Conservation (phyloP, 2,113 vertebrate species). For the Muntiacus reevesi region DNA sequence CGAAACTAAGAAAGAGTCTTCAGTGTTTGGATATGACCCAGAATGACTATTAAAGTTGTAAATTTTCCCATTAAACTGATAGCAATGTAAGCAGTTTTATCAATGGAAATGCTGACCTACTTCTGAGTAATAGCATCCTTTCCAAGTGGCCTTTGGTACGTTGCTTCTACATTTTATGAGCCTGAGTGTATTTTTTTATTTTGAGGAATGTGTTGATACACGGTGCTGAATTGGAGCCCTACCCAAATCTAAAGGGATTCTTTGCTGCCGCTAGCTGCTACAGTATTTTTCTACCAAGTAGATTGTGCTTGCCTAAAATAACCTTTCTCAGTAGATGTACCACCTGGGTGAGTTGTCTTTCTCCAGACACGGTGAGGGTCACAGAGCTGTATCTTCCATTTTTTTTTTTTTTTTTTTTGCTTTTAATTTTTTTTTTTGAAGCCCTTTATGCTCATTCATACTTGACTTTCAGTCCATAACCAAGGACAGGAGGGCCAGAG, state of each 20-base stretch:
- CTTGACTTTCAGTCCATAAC: neutral
- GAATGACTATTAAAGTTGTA: conserved; percentile 77
- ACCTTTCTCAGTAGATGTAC: neutral
- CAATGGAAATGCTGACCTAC: conserved; percentile 55
- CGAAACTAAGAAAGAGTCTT: conserved; percentile 36
- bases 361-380: neutral
- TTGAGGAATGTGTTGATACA: neutral
- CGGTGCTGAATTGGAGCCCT: neutral
- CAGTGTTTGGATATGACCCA: conserved; percentile 70
- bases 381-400: fast-evolving
- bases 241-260: neutral
- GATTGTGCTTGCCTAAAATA: conserved; percentile 40
- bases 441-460: neutral
- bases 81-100: conserved; percentile 64
- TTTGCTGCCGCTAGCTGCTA: neutral
- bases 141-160: conserved; percentile 31
- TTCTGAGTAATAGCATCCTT: conserved; percentile 44
- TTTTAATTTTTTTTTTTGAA: neutral
- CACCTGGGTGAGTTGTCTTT: neutral
- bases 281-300: neutral
- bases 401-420: neutral
- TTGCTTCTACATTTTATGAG: conserved; percentile 5
- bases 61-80: conserved; percentile 70
- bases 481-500: neutral
- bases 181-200: neutral